Percentiles rank a stretch among this genome's conserved stretches.
These are phyloP conservation scores for Tetramorium bicarinatum DNA, from an alignment of 2,888 invertebrate species.

Conservation along the genomic window DNA sequence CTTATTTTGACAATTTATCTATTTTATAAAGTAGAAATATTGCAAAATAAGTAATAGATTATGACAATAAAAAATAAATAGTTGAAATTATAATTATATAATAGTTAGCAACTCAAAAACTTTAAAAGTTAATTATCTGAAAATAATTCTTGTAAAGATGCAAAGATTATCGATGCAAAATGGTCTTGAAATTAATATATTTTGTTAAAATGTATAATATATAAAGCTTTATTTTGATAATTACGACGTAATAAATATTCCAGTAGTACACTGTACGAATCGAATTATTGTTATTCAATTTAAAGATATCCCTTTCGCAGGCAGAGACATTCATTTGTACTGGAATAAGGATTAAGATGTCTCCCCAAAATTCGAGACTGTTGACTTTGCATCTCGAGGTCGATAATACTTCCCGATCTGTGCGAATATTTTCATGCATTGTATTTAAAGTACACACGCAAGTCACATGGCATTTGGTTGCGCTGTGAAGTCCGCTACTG, in stretches of 20 bases:
- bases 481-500: constrained; percentile 38
- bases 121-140: background rate
- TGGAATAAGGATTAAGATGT: constrained; percentile 65
- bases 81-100: background rate
- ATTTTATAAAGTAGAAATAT: background rate
- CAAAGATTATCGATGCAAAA: background rate
- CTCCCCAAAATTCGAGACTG: constrained; percentile 73
- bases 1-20: background rate
- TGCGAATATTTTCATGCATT: constrained; percentile 67
- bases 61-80: background rate
- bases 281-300: constrained; percentile 1
- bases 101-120: background rate
- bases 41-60: background rate
- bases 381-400: constrained; percentile 74
- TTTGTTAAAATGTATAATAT: background rate
- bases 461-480: constrained; percentile 75
- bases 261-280: background rate
- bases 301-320: background rate
- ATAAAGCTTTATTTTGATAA: background rate
- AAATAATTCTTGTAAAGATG: background rate
- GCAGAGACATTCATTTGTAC: background rate
- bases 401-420: constrained; percentile 73
- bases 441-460: constrained; percentile 62
- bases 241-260: background rate
- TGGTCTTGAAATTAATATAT: background rate